Percentiles rank a stretch among this genome's conserved stretches.
These are phyloP conservation scores for Diachrysia chrysitis DNA, from an alignment of 2,888 invertebrate species.

Conservation along the genomic window DNA sequence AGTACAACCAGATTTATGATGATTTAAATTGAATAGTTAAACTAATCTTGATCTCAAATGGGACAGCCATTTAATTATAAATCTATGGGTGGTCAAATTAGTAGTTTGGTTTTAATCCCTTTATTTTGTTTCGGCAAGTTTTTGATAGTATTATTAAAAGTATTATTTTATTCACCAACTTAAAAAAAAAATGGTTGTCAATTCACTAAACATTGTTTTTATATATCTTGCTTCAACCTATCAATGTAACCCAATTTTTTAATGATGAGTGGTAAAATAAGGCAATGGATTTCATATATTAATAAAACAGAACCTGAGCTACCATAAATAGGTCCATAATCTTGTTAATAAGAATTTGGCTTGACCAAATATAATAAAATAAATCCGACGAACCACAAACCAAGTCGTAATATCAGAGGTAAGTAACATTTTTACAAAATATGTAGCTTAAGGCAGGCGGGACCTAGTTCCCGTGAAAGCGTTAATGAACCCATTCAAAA, in stretches of 20 bases:
- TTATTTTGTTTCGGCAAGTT: slow-evolving; percentile 58
- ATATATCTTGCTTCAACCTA: too few relatives aligned
- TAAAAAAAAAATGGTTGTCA: too few relatives aligned
- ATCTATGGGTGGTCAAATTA: slow-evolving; percentile 77
- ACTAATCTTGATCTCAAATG: slow-evolving; percentile 51
- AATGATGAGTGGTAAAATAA: slow-evolving; percentile 54
- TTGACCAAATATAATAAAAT: slow-evolving; percentile 13
- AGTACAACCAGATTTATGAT: slow-evolving; percentile 29
- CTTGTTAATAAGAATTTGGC: slow-evolving; percentile 22
- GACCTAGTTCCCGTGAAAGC: slow-evolving; percentile 68
- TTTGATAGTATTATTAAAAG: slow-evolving; percentile 62
- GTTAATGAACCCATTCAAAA: slow-evolving; percentile 77
- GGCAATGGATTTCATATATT: neutral
- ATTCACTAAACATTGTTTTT: too few relatives aligned
- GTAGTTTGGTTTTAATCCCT: slow-evolving; percentile 49
- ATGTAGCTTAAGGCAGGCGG: slow-evolving; percentile 57
- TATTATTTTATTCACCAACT: too few relatives aligned
- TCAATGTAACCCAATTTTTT: too few relatives aligned
- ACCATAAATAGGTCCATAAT: neutral
- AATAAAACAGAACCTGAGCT: neutral
- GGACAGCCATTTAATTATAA: slow-evolving; percentile 57
- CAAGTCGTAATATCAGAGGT: slow-evolving; percentile 43
- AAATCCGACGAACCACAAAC: slow-evolving; percentile 17
- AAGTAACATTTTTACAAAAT: slow-evolving; percentile 66
- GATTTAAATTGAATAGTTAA: slow-evolving; percentile 53